Conservation (phyloP, 2,113 vertebrate genomes). For the Campylorhamphus procurvoides region DNA sequence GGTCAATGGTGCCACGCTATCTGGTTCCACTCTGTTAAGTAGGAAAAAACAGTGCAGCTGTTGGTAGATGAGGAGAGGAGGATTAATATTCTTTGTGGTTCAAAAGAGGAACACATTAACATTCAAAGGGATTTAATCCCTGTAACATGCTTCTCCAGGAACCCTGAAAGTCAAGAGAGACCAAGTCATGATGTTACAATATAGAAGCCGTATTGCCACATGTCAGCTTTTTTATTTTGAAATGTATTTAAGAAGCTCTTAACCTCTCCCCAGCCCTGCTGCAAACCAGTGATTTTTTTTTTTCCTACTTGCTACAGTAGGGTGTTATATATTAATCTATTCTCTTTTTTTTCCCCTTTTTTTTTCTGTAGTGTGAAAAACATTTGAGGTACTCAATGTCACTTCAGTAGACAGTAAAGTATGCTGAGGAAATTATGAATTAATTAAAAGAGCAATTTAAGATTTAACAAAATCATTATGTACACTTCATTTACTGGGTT, state of each 20-base stretch:
- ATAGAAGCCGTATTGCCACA: neutral
- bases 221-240: conserved; percentile 13
- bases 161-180: neutral
- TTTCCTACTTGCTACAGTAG: neutral
- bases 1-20: conserved; percentile 8
- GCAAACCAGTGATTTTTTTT: neutral
- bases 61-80: conserved; percentile 43
- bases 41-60: conserved; percentile 59
- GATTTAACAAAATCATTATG: neutral
- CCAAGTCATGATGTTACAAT: conserved; percentile 16
- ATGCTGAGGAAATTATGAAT: neutral
- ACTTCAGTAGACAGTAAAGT: neutral
- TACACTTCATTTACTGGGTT: neutral
- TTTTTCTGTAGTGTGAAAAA: neutral
- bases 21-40: conserved; percentile 14
- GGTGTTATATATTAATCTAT: neutral
- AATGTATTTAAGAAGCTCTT: conserved; percentile 1
- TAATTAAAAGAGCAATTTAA: conserved; percentile 21
- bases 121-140: conserved; percentile 67
- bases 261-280: neutral
- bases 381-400: neutral
- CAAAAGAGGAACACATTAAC: conserved; percentile 62
- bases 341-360: accelerated
- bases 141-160: conserved; percentile 47
- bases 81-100: conserved; percentile 69